These are phyloP conservation scores for Apeltes quadracus DNA, from an alignment of 2,113 vertebrate species.

Conservation along the genomic window DNA sequence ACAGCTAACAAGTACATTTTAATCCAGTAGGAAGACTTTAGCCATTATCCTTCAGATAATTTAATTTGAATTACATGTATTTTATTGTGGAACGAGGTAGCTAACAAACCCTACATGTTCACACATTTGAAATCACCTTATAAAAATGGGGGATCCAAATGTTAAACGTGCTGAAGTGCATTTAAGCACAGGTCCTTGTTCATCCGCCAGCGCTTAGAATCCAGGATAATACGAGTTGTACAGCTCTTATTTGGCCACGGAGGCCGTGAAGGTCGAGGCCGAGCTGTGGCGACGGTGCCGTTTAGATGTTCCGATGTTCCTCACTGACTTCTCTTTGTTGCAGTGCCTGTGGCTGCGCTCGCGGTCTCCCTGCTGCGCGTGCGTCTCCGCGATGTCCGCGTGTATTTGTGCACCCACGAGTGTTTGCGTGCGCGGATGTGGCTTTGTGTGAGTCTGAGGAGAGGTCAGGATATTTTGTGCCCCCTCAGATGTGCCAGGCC, in stretches of 20 bases:
- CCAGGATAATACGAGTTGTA: background rate
- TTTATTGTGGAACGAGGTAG: background rate
- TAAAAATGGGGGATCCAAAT: background rate
- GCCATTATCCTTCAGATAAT: background rate
- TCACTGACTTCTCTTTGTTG: slow-evolving; percentile 65
- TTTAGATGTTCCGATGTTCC: slow-evolving; percentile 60
- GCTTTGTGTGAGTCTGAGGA: slow-evolving; percentile 31
- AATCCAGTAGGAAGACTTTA: background rate
- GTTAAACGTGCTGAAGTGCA: background rate
- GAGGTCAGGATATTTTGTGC: slow-evolving; percentile 76
- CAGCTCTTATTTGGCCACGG: slow-evolving; percentile 29
- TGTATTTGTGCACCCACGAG: slow-evolving; percentile 21
- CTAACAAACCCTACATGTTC: background rate
- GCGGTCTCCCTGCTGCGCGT: slow-evolving; percentile 9
- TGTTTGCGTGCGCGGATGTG: slow-evolving; percentile 22
- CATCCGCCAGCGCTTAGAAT: background rate
- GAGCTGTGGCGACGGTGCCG: slow-evolving; percentile 49
- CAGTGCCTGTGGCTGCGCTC: slow-evolving; percentile 34
- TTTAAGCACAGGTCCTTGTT: background rate
- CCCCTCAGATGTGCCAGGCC: slow-evolving; percentile 74
- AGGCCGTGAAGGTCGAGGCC: slow-evolving; percentile 61
- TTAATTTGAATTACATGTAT: no score
- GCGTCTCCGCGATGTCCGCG: no score
- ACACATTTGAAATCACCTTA: background rate
- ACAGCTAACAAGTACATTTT: background rate